A percentile compares a stretch with the other conserved stretches of the same genome.
Conservation (phyloP, 2,888 invertebrate species). For the Rhodophaea formosa region DNA sequence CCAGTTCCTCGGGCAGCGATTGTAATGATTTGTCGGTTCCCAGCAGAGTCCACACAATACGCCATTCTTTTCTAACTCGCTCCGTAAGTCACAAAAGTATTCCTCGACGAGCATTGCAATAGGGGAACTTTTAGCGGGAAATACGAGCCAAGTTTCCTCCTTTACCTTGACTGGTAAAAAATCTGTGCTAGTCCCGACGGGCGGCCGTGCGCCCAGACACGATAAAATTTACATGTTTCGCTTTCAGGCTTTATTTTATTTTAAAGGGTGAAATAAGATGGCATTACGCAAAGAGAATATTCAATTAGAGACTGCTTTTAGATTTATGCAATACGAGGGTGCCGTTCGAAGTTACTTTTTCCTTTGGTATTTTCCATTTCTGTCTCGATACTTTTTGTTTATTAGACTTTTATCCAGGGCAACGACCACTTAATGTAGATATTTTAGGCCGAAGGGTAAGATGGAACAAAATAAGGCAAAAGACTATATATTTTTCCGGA, state of each 20-base stretch:
- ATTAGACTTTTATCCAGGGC: slow-evolving; percentile 30
- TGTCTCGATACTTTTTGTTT: slow-evolving; percentile 36
- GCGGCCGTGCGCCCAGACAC: slow-evolving; percentile 61
- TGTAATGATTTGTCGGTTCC: slow-evolving; percentile 61
- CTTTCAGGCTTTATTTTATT: slow-evolving; percentile 75
- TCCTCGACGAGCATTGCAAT: slow-evolving; percentile 66
- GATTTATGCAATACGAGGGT: slow-evolving; percentile 60
- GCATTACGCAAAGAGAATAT: slow-evolving; percentile 77
- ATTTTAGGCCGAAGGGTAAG: slow-evolving; percentile 20
- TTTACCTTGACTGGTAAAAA: slow-evolving; percentile 70
- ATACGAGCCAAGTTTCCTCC: slow-evolving; percentile 73
- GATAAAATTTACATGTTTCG: slow-evolving; percentile 80
- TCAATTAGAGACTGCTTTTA: slow-evolving; percentile 72
- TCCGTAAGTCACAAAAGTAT: slow-evolving; percentile 73
- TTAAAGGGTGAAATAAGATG: slow-evolving; percentile 77
- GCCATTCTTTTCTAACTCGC: slow-evolving; percentile 66
- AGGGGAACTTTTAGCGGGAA: slow-evolving; percentile 70
- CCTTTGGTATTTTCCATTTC: slow-evolving; percentile 35
- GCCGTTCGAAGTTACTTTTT: slow-evolving; percentile 52
- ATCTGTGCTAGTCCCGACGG: slow-evolving; percentile 57
- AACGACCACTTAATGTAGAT: slow-evolving; percentile 23
- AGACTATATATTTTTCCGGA: background rate
- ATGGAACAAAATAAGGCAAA: background rate
- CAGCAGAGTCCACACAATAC: slow-evolving; percentile 50
- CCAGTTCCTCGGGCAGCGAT: slow-evolving; percentile 44